Percentiles rank a stretch among this genome's conserved stretches.
These are phyloP conservation scores for Brachyistius frenatus DNA, from an alignment of 2,113 vertebrate species.

Conservation along the genomic window DNA sequence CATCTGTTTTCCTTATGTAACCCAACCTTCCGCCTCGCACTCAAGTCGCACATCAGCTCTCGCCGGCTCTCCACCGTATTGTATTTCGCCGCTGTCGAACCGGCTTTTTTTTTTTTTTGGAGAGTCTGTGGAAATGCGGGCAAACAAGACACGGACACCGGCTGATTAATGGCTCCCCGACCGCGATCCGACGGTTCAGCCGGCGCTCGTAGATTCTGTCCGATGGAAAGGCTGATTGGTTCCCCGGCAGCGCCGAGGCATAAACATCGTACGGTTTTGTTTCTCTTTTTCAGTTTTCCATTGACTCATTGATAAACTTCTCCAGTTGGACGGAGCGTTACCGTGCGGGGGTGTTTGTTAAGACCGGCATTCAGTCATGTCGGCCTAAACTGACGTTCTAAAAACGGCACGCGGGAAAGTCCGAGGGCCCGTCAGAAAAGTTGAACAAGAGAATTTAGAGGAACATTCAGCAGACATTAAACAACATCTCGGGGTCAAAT, in stretches of 20 bases:
- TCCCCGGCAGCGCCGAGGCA: conserved; percentile 48
- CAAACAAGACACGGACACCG: conserved; percentile 6
- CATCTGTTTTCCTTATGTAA: background rate
- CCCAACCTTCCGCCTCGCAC: background rate
- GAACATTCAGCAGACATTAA: conserved; percentile 10
- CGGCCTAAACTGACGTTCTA: conserved; percentile 7
- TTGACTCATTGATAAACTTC: conserved; percentile 40
- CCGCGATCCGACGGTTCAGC: conserved; percentile 14
- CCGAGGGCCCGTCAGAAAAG: background rate
- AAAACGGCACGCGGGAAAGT: conserved; percentile 25
- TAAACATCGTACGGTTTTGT: conserved; percentile 47
- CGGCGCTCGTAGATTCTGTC: conserved; percentile 32
- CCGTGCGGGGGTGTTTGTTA: conserved; percentile 7
- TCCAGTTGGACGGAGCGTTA: conserved; percentile 8
- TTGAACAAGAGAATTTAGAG: conserved; percentile 12
- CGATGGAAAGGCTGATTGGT: conserved; percentile 49
- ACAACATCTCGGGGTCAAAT: conserved; percentile 9
- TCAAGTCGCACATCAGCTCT: background rate
- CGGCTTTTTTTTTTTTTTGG: background rate
- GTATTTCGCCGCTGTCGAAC: conserved; percentile 19
- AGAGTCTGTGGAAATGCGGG: conserved; percentile 36
- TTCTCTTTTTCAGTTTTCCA: conserved; percentile 42
- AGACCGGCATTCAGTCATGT: conserved; percentile 41
- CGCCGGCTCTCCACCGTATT: background rate
- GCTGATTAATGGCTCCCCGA: conserved; percentile 39